Evolutionary conservation across 2,113 vertebrate species (phyloP).

Genomic region (Dermatemys mawii): DNA sequence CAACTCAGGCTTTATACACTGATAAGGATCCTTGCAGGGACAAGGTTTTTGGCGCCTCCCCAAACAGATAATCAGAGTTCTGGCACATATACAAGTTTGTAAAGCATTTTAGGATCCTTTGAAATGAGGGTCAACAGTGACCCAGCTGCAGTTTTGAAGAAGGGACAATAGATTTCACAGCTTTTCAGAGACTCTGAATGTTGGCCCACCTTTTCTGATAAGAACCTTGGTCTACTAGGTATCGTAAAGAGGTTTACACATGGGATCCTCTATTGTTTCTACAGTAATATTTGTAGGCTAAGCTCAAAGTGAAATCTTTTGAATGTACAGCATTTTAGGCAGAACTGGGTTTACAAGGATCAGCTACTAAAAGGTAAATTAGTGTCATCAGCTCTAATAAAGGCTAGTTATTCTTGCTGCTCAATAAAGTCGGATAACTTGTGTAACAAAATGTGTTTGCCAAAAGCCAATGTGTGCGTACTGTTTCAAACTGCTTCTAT

Average conservation of each 20-base stretch:
- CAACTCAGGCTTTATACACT: not conserved
- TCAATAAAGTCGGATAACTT: not conserved
- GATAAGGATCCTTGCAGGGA: no score
- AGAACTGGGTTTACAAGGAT: not conserved
- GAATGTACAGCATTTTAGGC: no score
- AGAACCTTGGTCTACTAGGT: not conserved
- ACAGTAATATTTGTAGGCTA: not conserved
- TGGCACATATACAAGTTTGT: not conserved
- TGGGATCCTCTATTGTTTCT: not conserved
- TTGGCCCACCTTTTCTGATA: not conserved
- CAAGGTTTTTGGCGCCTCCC: not conserved
- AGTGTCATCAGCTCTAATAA: not conserved
- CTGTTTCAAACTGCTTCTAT: accelerated
- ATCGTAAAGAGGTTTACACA: not conserved
- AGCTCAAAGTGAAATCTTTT: not conserved
- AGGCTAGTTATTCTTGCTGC: not conserved
- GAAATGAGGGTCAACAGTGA: not conserved
- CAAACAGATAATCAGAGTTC: not conserved
- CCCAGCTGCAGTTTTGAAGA: not conserved
- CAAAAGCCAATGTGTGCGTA: not conserved
- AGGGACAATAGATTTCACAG: not conserved
- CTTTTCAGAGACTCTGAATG: not conserved
- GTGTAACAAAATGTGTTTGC: not conserved
- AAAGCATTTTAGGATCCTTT: not conserved
- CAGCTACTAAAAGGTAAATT: not conserved